Base-by-base conservation (phyloP, 1,140 invertebrate species). In the Drosophila malerkotliana region DNA sequence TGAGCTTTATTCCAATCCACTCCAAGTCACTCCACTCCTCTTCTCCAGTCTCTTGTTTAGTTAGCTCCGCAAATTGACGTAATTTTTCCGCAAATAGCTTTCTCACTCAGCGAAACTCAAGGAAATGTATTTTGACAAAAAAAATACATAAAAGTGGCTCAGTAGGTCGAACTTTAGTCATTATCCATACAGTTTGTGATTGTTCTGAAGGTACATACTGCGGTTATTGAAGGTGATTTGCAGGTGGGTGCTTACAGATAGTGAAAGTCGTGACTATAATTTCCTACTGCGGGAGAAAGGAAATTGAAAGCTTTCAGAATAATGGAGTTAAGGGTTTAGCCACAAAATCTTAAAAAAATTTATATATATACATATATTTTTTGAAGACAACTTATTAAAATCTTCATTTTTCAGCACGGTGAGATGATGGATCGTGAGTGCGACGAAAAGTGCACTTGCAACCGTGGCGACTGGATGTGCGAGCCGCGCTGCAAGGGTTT, bases 381-480 rank as follows among this genome's bases (percentile, higher is more conserved):
- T 28, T 7, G 6, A 28, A 7, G 6, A 28, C 0, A 28, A 28
- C 32, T 32, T 41, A 15, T 15, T 6, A 12, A 32, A 32, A 18
- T 0, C 8, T 44, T 1, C 55, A 44, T 47, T 74, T 69, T 67
- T 1, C 71, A 94, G 93, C 83, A 93, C 56, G 95, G 95, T 6
- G 95, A 96, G 68, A 94, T 93, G 71, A 92, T 96, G 60, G 92
- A 94, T 32, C 92, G 94, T 26, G 95, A 93, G 18, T 97, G 96
- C 82, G 95, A 96, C 58, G 95, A 96, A 62, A 93, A 93, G 1
- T 96, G 96, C 77, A 93, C 93, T 3, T 97, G 96, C 78, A 91
- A 93, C 18, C 93, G 91, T 12, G 95, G 95, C 6, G 92, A 92
- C 49, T 94, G 93, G 83, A 93, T 95, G 66, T 97, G 96, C 82